These are phyloP conservation scores for Hycleus phaleratus DNA, from an alignment of 1,140 invertebrate species.

Conservation along the genomic window DNA sequence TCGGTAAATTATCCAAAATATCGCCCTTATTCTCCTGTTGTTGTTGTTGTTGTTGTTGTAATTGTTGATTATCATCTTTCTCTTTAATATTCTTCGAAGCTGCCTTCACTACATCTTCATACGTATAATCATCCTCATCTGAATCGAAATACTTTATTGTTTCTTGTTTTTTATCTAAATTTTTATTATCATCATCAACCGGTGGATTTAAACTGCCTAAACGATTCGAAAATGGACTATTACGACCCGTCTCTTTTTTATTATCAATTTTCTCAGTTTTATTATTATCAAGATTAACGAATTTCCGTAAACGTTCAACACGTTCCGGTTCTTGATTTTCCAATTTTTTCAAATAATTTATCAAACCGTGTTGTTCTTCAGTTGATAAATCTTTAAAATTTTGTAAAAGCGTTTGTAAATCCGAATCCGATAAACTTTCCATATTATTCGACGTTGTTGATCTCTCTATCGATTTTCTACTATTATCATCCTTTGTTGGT, in stretches of 20 bases:
- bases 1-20: constrained; percentile 53
- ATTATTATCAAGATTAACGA: constrained; percentile 49
- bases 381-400: constrained; percentile 69
- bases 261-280: constrained; percentile 35
- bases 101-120: constrained; percentile 59
- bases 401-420: constrained; percentile 64
- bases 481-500: background rate
- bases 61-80: constrained; percentile 38
- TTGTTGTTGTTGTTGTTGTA: constrained; percentile 47
- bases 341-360: constrained; percentile 68
- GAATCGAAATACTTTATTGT: constrained; percentile 43
- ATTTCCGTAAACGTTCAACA: constrained; percentile 61
- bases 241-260: constrained; percentile 31
- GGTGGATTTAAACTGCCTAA: constrained; percentile 39
- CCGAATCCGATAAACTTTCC: constrained; percentile 65
- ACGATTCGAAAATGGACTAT: constrained; percentile 29
- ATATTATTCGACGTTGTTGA: constrained; percentile 40
- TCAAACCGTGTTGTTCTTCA: constrained; percentile 70
- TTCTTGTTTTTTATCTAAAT: constrained; percentile 27
- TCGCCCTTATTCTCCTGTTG: constrained; percentile 40
- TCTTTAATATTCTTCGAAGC: constrained; percentile 53
- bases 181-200: constrained; percentile 40
- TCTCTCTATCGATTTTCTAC: background rate
- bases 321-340: constrained; percentile 61
- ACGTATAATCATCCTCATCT: constrained; percentile 60